Conservation (phyloP, 2,113 vertebrate species). For the Pygathrix nemaeus region DNA sequence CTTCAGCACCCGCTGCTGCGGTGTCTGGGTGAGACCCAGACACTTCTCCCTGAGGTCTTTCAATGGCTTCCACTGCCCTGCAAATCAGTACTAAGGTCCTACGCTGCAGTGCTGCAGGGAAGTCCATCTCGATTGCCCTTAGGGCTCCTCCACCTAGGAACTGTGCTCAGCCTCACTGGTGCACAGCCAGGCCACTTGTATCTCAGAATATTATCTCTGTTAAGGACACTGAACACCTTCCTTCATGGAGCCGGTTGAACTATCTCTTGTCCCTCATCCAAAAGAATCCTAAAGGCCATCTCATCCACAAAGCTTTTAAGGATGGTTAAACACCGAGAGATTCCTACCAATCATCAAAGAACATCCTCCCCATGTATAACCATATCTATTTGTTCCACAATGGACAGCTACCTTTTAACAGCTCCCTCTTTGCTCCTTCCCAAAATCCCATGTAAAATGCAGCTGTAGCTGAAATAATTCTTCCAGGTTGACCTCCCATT, state of each 20-base stretch:
- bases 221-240: too few species aligned
- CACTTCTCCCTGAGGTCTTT: not conserved
- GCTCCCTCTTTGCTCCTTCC: not conserved
- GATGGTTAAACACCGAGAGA: not conserved
- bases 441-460: not conserved
- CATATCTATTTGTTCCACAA: not conserved
- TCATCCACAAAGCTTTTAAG: not conserved
- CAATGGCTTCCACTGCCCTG: not conserved
- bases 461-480: not conserved
- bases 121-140: not conserved
- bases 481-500: not conserved
- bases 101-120: not conserved
- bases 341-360: not conserved
- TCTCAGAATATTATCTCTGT: not conserved
- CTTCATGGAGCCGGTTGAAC: not conserved
- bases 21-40: not conserved
- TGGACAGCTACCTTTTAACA: not conserved
- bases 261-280: not conserved
- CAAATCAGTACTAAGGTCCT: not conserved
- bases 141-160: not conserved
- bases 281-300: not conserved
- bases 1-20: not conserved
- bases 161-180: not conserved
- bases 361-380: not conserved
- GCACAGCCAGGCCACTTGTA: not conserved